Percentiles rank a stretch among this genome's conserved stretches.
Conservation (phyloP, 2,113 vertebrate species). For the Scatophagus argus region DNA sequence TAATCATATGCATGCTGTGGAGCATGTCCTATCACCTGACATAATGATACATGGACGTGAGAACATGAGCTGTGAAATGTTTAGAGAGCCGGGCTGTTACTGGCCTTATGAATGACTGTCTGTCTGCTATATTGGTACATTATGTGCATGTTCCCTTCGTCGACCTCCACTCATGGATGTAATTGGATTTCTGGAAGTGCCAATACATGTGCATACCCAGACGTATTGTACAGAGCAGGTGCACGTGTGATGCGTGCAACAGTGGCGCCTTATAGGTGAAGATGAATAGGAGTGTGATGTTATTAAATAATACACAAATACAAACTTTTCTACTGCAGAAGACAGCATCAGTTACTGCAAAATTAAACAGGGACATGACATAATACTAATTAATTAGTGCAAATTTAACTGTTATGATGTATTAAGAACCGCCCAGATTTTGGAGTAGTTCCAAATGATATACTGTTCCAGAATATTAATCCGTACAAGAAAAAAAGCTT, state of each 20-base stretch:
- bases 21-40: constrained; percentile 14
- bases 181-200: constrained; percentile 63
- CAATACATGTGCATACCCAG: not conserved
- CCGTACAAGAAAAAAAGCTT: not conserved
- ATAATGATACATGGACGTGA: constrained; percentile 36
- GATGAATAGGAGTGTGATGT: not conserved
- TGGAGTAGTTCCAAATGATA: not conserved
- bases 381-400: not conserved
- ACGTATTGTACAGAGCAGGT: constrained; percentile 31
- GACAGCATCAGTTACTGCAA: not conserved
- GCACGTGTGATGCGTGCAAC: constrained; percentile 21
- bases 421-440: not conserved
- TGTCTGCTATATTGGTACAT: constrained; percentile 24
- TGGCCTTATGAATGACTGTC: constrained; percentile 22
- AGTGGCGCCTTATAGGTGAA: not conserved
- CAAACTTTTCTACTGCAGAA: not conserved
- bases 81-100: constrained; percentile 9
- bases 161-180: constrained; percentile 59
- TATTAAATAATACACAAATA: not conserved
- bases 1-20: not conserved
- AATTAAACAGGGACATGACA: constrained; percentile 4
- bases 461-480: too few relatives aligned
- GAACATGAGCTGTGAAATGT: constrained; percentile 32
- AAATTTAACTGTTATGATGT: not conserved
- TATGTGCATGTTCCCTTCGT: constrained; percentile 26